A percentile compares a stretch with the other conserved stretches of the same genome.
Evolutionary conservation across 2,888 invertebrate species (phyloP).

Genomic region (Cetonia aurata): DNA sequence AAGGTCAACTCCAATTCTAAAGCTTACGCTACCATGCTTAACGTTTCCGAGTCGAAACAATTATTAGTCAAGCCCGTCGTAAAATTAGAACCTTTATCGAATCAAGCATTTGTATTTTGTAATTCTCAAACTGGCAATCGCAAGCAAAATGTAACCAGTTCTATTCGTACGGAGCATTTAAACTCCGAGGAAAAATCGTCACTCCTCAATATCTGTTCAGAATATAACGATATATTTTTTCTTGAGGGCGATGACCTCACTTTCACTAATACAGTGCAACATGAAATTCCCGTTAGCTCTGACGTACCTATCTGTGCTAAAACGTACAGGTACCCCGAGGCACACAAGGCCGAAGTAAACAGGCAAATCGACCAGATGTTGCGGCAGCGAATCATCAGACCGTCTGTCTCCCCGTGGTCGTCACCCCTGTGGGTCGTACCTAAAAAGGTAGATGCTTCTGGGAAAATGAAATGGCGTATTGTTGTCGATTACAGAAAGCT

Average conservation of each 20-base stretch:
- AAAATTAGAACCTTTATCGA: too few relatives aligned
- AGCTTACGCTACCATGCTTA: too few relatives aligned
- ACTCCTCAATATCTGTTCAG: constrained; percentile 22
- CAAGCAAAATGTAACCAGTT: neutral
- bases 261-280: constrained; percentile 30
- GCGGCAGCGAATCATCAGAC: constrained; percentile 30
- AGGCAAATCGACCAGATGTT: constrained; percentile 43
- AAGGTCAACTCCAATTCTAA: too few relatives aligned
- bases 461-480: constrained; percentile 39
- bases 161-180: constrained; percentile 22
- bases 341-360: constrained; percentile 33
- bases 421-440: neutral
- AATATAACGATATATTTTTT: constrained; percentile 36
- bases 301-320: constrained; percentile 25
- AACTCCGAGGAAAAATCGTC: constrained; percentile 38
- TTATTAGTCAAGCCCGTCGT: too few relatives aligned
- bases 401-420: neutral
- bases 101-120: too few relatives aligned
- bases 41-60: too few relatives aligned
- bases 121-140: too few relatives aligned
- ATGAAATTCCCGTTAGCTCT: constrained; percentile 2
- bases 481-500: constrained; percentile 39
- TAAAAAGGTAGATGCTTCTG: constrained; percentile 7
- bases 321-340: constrained; percentile 38
- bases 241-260: constrained; percentile 19